Percentiles rank a stretch among this genome's conserved stretches.
phyloP scores from a whole-genome alignment of 2,797 vertebrate species.

The Hydrolagus colliei region DNA sequence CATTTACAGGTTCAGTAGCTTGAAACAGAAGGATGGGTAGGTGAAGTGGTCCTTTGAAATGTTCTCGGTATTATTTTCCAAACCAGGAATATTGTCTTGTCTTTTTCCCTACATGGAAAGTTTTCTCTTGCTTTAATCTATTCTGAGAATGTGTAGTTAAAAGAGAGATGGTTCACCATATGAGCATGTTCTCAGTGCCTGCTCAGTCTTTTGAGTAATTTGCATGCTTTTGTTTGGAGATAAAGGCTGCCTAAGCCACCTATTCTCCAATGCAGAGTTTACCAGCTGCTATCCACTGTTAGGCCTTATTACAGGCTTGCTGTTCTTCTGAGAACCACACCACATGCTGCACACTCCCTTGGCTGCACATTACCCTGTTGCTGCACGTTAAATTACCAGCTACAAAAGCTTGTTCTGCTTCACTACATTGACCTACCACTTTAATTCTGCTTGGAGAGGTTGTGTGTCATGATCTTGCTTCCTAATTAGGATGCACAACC shows the following conservation, averaged over 20 bases:
- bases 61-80: background rate
- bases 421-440: slow-evolving; percentile 57
- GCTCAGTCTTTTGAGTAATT: slow-evolving; percentile 91
- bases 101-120: slow-evolving; percentile 44
- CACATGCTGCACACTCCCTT: slow-evolving; percentile 85
- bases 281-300: slow-evolving; percentile 98
- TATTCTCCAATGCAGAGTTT: slow-evolving; percentile 86
- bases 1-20: background rate
- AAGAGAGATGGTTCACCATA: slow-evolving; percentile 68
- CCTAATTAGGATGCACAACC: slow-evolving; percentile 59
- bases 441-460: slow-evolving; percentile 56
- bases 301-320: slow-evolving; percentile 90
- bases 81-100: slow-evolving; percentile 34
- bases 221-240: slow-evolving; percentile 94
- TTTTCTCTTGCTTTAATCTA: slow-evolving; percentile 60
- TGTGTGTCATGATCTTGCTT: slow-evolving; percentile 68
- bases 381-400: slow-evolving; percentile 70
- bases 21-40: background rate
- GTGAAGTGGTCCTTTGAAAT: background rate
- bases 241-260: slow-evolving; percentile 81
- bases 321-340: slow-evolving; percentile 94
- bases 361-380: slow-evolving; percentile 66
- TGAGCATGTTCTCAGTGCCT: slow-evolving; percentile 96
- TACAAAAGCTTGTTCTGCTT: slow-evolving; percentile 66
- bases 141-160: slow-evolving; percentile 54